Evolutionary conservation across 2,797 vertebrate species (phyloP), one percentile per base, ranked within the genome.

Genomic region (Emys orbicularis): DNA sequence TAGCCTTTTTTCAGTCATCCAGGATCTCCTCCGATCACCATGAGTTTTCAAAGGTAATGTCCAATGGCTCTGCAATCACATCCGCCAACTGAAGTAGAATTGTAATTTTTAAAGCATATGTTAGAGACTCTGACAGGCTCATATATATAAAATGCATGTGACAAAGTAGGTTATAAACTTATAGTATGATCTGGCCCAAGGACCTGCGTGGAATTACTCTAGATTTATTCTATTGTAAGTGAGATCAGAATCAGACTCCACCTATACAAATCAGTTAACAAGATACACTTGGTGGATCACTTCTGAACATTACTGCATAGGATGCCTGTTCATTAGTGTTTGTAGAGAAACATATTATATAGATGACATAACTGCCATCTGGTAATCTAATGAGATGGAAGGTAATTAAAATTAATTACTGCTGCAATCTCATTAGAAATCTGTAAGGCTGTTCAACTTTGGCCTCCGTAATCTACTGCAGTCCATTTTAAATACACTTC

Each of bases 321-420:
- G 41, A 68, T 72, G 61, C 4, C 86, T 92, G 79, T 91, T 96
- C 93, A 92, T 95, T 94, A 92, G 81, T 34, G 81, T 34, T 87
- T 94, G 90, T 72, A 79, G 88, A 94, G 81, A 91, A 95, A 84
- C 92, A 10, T 41, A 68, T 56, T 72, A 19, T 84, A 80, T 91
- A 89, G 90, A 95, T 94, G 94, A 93, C 92, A 83, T 88, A 50
- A 83, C 88, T 93, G 83, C 93, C 97, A 97, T 96, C 94, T 95
- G 95, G 88, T 86, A 92, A 81, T 57, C 88, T 88, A 94, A 96
- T 81, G 84, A 96, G 94, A 96, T 86, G 65, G 94, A 96, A 95
- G 7, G 90, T 95, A 97, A 97, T 97, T 97, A 97, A 96, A 97
- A 97, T 96, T 97, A 97, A 97, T 97, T 97, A 96, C 86, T 7